Base-by-base conservation (phyloP, 2,888 invertebrate species). In the Tetropium fuscum region DNA sequence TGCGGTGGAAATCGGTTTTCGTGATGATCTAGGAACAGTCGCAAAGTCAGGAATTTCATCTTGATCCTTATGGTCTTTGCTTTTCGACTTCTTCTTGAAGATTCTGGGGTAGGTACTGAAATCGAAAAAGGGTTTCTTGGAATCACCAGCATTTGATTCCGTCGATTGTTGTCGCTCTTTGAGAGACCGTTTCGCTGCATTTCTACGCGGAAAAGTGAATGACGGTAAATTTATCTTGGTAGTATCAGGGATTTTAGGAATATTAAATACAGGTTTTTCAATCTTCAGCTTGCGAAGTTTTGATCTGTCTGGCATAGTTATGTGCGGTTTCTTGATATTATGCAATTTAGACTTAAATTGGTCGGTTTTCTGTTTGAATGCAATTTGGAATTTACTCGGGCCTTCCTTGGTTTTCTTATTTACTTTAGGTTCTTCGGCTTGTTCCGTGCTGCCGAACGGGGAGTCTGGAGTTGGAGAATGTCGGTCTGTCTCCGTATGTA, bases 51-150 rank as follows among this genome's bases (percentile, higher is more conserved):
- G 13, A 22, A 11, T 15, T 36, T 4, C 47, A 5, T 51, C 40
- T 19, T 6, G 15, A 16, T 51, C 27, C 7, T 38, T n/a, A 3
- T 53, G 53, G 5, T 53, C 38, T 7, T 44, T 54, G 1, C 45
- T 16, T 54, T 63, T 60, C 1, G 63, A 38, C 53, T 75, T 75
- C 63, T 71, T 74, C 51, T 73, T 75, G 71, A 90, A 88, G 66
- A 93, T 85, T 69, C 93, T 86, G 0, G 94, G 94, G 76, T 91
- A 93, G 0, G 94, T 93, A 69, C 88, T 87, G 30, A 91, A 88
- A 79, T 91, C 91, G 74, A 92, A 90, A 65, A 86, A 83, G 69
- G 85, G 87, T 71, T 86, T 87, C 70, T 85, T 86, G 41, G 84
- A 83, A 36, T 85, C 84, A 41, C 84, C 84, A 16, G 80, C 81